These are phyloP conservation scores for Nycticorax nycticorax DNA, from an alignment of 2,113 vertebrate genomes.

Conservation along the genomic window DNA sequence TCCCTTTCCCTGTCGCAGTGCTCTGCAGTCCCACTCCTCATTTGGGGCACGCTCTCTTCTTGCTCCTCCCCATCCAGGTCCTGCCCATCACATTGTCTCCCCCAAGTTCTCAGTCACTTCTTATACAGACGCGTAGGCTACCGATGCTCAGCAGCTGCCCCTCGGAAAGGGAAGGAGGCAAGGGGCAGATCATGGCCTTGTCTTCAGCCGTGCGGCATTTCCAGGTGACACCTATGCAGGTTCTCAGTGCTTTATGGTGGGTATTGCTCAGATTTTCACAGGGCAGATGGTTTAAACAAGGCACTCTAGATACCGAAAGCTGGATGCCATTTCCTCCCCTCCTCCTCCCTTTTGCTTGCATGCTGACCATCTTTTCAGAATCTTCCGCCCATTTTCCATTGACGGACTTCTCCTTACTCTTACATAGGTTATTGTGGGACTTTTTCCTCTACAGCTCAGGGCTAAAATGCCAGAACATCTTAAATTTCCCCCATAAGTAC, in stretches of 20 bases:
- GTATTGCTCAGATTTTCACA: background rate
- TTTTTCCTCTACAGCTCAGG: background rate
- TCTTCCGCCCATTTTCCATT: background rate
- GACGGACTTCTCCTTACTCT: background rate
- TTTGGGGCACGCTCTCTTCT: background rate
- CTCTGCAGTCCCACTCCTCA: background rate
- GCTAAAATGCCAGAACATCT: background rate
- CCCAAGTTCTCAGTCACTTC: background rate
- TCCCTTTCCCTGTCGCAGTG: background rate
- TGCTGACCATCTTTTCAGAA: background rate
- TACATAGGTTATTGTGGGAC: background rate
- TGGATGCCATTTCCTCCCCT: background rate
- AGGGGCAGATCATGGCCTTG: background rate
- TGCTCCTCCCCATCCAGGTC: background rate
- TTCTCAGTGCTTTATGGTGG: background rate
- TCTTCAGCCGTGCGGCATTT: background rate
- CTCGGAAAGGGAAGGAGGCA: background rate
- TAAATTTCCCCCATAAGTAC: background rate
- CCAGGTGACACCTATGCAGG: background rate
- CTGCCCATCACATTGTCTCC: too few species aligned
- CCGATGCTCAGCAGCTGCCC: background rate
- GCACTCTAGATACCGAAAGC: background rate
- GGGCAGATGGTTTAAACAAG: background rate
- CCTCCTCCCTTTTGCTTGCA: background rate
- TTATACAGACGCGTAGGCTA: rapidly evolving